Evolutionary conservation across 1,140 invertebrate genomes (phyloP), one percentile per base, ranked within the genome.

Genomic region (Phocides pigmalion): DNA sequence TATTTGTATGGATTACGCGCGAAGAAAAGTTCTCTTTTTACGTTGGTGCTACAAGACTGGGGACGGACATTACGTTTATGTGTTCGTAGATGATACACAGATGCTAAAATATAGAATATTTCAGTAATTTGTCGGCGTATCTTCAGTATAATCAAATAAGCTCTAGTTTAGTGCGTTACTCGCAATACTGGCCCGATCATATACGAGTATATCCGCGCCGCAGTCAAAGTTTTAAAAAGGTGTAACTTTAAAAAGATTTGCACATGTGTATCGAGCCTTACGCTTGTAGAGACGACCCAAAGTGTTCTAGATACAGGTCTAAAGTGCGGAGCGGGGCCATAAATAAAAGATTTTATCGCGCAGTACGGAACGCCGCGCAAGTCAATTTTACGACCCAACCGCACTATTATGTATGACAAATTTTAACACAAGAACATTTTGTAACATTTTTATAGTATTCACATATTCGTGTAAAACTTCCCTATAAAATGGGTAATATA

Each of bases 311-410:
- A 49, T 49, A 28, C 20, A 28, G 20, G 46, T 49, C 22, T 49
- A 49, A 42, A 42, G 20, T 49, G 46, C 20, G 46, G 20, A 49
- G 12, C 20, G 12, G 19, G 41, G 50, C 35, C n/a, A 54, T 54
- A 54, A 54, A 54, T 54, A 54, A 54, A 54, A 22, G 50, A 54
- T 54, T 54, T 54, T 54, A 54, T 54, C 35, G 17, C 35, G 11
- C 32, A 37, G 17, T 54, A 12, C 50, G 50, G 17, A 39, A 4
- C 50, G 50, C 5, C 19, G 37, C 37, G 20, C 53, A 16, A 56
- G 37, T 56, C 51, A 12, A 56, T 56, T 56, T 56, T 56, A 56
- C 37, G 37, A 56, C 37, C 15, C 35, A 25, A 56, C 39, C 53
- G 37, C 35, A 42, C 19, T 56, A 56, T 42, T 56, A 56, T 41